phyloP scores from a whole-genome alignment of 2,888 invertebrate genomes.

The Plutella xylostella region DNA sequence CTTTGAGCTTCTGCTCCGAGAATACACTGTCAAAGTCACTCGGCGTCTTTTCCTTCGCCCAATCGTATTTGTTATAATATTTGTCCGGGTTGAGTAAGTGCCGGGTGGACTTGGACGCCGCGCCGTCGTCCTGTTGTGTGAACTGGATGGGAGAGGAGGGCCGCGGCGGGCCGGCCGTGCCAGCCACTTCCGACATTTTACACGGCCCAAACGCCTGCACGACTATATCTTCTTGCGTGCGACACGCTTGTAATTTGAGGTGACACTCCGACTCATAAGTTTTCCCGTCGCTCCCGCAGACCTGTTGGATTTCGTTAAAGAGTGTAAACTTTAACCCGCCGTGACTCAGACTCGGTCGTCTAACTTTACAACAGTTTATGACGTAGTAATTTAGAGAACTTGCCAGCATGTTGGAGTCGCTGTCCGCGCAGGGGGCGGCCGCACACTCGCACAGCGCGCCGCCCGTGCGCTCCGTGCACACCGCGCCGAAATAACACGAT shows the following conservation, averaged over 20 bases:
- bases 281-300: slow-evolving; percentile 84
- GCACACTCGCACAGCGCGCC: slow-evolving; percentile 83
- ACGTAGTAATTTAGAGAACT: slow-evolving; percentile 20
- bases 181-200: slow-evolving; percentile 76
- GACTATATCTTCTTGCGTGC: slow-evolving; percentile 82
- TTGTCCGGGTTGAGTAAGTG: slow-evolving; percentile 80
- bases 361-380: neutral
- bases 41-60: slow-evolving; percentile 65
- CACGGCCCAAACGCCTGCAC: slow-evolving; percentile 82
- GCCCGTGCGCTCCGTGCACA: slow-evolving; percentile 79
- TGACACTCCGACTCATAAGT: slow-evolving; percentile 88
- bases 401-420: slow-evolving; percentile 60
- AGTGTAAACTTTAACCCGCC: neutral
- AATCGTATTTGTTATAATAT: slow-evolving; percentile 72
- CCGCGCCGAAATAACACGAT: slow-evolving; percentile 86
- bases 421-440: slow-evolving; percentile 61
- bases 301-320: slow-evolving; percentile 34
- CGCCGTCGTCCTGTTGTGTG: slow-evolving; percentile 82
- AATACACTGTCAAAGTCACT: slow-evolving; percentile 54
- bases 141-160: slow-evolving; percentile 84
- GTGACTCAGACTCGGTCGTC: neutral
- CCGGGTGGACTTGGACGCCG: slow-evolving; percentile 84
- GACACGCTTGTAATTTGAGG: slow-evolving; percentile 84
- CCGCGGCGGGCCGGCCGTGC: slow-evolving; percentile 80
- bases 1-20: slow-evolving; percentile 56